Conservation (phyloP, 1,140 invertebrate genomes). For the Dermatophagoides farinae region DNA sequence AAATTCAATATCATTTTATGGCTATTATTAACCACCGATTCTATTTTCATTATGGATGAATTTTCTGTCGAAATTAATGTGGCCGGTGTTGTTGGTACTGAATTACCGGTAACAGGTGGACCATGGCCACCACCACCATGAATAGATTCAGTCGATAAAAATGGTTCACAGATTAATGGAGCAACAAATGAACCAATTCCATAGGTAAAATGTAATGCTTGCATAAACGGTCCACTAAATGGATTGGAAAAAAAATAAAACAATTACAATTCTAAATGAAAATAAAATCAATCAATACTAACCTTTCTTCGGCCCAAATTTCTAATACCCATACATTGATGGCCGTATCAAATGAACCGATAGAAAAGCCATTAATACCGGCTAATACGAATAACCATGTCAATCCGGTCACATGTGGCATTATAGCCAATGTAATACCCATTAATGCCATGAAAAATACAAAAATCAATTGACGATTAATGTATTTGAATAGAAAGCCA, state of each 20-base stretch:
- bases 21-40: neutral
- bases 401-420: conserved; percentile 7
- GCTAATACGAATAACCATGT: neutral
- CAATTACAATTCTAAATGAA: neutral
- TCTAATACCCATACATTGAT: conserved; percentile 32
- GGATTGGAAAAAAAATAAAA: neutral
- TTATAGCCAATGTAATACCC: conserved; percentile 4
- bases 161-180: conserved; percentile 30
- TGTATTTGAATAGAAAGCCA: conserved; percentile 14
- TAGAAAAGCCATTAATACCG: conserved; percentile 7
- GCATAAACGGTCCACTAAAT: conserved; percentile 29
- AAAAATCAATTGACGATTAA: conserved; percentile 13
- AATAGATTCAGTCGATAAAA: conserved; percentile 21
- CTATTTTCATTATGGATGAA: neutral
- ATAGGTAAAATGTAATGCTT: conserved; percentile 34
- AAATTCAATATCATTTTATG: neutral
- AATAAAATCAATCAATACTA: neutral
- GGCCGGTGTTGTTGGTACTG: neutral
- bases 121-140: conserved; percentile 4
- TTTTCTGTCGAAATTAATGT: no score
- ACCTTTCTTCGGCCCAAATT: conserved; percentile 28
- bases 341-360: conserved; percentile 22
- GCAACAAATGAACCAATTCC: conserved; percentile 33
- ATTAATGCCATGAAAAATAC: conserved; percentile 8
- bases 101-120: neutral